Evolutionary conservation across 2,113 vertebrate species (phyloP).

Genomic region (Poecile atricapillus): DNA sequence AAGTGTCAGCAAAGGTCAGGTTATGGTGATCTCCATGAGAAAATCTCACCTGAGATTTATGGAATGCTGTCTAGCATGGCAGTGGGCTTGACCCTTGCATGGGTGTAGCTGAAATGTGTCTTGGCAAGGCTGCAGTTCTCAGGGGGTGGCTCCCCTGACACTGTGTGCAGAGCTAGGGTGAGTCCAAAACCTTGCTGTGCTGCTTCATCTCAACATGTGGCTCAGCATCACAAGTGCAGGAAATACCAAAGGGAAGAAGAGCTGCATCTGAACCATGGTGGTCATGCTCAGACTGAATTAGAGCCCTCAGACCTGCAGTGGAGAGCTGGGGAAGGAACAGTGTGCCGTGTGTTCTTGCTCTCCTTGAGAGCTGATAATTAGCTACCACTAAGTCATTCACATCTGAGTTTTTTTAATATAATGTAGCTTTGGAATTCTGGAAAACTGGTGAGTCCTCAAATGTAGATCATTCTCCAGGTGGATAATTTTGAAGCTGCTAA

Average conservation of each 20-base stretch:
- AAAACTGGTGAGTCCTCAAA: background rate
- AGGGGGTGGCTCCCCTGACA: background rate
- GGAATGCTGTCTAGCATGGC: background rate
- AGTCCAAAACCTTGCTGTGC: background rate
- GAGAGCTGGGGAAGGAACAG: background rate
- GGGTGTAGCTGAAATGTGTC: background rate
- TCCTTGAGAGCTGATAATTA: background rate
- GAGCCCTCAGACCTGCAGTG: background rate
- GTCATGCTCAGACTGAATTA: background rate
- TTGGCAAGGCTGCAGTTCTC: background rate
- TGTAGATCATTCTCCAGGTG: background rate
- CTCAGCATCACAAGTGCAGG: background rate
- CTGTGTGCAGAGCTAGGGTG: background rate
- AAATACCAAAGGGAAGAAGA: background rate
- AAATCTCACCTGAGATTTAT: background rate
- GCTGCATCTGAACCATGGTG: background rate
- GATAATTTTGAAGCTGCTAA: background rate
- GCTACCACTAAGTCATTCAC: background rate
- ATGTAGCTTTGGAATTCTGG: background rate
- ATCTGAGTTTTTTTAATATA: background rate
- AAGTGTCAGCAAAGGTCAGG: background rate
- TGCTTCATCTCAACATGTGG: background rate
- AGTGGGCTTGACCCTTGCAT: background rate
- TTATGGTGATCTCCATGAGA: background rate
- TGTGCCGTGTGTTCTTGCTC: background rate